Percentiles rank a stretch among this genome's conserved stretches.
Conservation (phyloP, 2,113 vertebrate species). For the Cyanoliseus patagonus region DNA sequence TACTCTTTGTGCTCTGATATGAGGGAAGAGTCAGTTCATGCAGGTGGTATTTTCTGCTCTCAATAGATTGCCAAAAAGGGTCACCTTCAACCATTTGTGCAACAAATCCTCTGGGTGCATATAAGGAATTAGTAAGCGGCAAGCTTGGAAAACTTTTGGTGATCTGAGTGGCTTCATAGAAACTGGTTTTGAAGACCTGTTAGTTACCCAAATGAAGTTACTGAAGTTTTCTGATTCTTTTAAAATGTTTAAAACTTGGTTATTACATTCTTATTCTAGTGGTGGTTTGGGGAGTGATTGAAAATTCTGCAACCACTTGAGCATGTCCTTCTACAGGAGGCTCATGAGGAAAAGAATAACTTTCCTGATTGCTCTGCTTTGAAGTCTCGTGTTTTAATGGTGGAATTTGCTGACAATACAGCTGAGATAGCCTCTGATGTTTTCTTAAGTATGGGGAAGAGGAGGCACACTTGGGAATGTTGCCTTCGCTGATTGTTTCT, state of each 20-base stretch:
- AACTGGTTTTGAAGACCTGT: neutral
- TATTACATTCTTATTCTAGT: neutral
- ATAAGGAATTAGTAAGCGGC: neutral
- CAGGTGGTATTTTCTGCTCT: neutral
- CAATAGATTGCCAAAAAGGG: neutral
- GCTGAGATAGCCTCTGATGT: neutral
- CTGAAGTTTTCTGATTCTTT: neutral
- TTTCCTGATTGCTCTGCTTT: slow-evolving; percentile 4
- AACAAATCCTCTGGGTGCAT: neutral
- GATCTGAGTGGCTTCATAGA: neutral
- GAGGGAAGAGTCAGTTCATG: neutral
- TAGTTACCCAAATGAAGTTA: neutral
- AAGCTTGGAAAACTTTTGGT: neutral
- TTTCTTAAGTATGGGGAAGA: neutral
- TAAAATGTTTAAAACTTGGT: neutral
- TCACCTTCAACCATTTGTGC: neutral
- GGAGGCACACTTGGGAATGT: neutral
- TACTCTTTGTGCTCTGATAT: neutral
- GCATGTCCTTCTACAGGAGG: neutral
- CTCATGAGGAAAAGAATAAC: neutral
- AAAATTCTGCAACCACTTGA: neutral
- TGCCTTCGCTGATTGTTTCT: neutral
- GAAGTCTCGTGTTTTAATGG: neutral
- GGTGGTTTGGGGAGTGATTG: neutral
- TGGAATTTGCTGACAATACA: slow-evolving; percentile 8